Base-by-base conservation (phyloP, 1,140 invertebrate species). In the Octopus sinensis region DNA sequence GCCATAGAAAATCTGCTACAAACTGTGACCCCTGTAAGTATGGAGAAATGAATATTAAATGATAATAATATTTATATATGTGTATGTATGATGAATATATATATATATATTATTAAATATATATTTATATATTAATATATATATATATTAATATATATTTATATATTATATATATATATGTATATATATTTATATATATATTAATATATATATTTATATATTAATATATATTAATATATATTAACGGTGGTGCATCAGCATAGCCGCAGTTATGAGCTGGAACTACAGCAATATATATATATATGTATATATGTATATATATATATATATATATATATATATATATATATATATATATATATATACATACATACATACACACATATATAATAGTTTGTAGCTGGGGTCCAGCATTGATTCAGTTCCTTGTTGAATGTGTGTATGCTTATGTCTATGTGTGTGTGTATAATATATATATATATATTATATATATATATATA, bases 341-440 rank as follows among this genome's bases (percentile, higher is more conserved):
- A 62, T 62, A 62, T 62, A 62, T 62, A 62, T 62, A 62, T 62
- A 62, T 62, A 62, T 62, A 62, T 62, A 62, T 62, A 62, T 62
- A 62, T 62, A 62, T 62, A 62, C 17, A 62, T 62, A 62, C 56
- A 62, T 17, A 62, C 56, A 62, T n/a, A n/a, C n/a, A n/a, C n/a
- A n/a, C n/a, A n/a, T n/a, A n/a, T n/a, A n/a, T n/a, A n/a, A n/a
- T n/a, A n/a, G n/a, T n/a, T n/a, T n/a, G n/a, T n/a, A n/a, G n/a
- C n/a, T n/a, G n/a, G n/a, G n/a, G n/a, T n/a, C n/a, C n/a, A n/a
- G n/a, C n/a, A n/a, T n/a, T n/a, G n/a, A n/a, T n/a, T n/a, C n/a
- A n/a, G n/a, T n/a, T n/a, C n/a, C n/a, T n/a, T n/a, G n/a, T n/a
- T n/a, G n/a, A n/a, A n/a, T n/a, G n/a, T 62, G 56, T 62, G 56